Conservation (phyloP, 2,113 vertebrate genomes). For the Poeciliopsis retropinna region DNA sequence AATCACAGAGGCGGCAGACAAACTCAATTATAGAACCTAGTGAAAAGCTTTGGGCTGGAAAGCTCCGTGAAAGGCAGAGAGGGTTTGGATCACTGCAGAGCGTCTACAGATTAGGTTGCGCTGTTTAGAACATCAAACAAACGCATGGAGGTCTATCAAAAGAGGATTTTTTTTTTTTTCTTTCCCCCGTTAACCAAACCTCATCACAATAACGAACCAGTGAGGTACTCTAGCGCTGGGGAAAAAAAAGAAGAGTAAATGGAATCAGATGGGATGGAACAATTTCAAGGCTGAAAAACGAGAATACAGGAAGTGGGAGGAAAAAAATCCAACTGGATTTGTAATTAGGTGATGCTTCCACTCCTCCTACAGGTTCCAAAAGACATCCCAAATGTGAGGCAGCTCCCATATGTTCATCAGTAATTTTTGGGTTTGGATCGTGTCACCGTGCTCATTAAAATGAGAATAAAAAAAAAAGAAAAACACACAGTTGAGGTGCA, state of each 20-base stretch:
- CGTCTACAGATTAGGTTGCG: conserved; percentile 67
- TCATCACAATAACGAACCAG: conserved; percentile 35
- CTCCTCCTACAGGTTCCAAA: conserved; percentile 22
- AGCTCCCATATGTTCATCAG: neutral
- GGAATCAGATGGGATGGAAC: conserved; percentile 39
- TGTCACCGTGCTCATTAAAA: conserved; percentile 21
- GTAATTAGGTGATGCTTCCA: conserved; percentile 37
- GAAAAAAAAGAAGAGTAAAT: conserved; percentile 6
- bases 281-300: conserved; percentile 15
- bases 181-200: conserved; percentile 38
- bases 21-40: conserved; percentile 78
- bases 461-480: conserved; percentile 7
- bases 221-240: conserved; percentile 1
- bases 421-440: conserved; percentile 3
- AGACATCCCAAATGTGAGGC: conserved; percentile 22
- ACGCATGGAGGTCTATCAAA: conserved; percentile 66
- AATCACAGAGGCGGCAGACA: conserved; percentile 72
- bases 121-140: conserved; percentile 75
- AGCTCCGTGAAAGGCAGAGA: conserved; percentile 68
- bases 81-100: conserved; percentile 61
- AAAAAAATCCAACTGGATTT: conserved; percentile 6
- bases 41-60: conserved; percentile 74
- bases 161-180: conserved; percentile 22
- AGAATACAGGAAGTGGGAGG: neutral
- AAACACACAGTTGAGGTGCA: conserved; percentile 12